phyloP scores from a whole-genome alignment of 2,113 vertebrate species.

The Meles meles region DNA sequence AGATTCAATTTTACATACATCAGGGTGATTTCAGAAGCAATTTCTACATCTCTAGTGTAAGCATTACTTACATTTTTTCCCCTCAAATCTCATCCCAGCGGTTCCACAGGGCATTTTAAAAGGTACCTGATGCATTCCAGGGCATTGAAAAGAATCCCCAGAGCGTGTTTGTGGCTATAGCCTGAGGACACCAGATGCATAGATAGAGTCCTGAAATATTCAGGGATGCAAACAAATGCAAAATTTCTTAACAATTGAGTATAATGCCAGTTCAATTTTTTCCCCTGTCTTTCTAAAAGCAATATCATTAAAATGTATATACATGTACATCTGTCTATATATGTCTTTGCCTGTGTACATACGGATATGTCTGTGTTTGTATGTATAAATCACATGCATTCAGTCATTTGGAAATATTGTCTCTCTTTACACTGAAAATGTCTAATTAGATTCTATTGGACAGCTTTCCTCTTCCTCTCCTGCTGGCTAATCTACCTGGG shows the following conservation, averaged over 20 bases:
- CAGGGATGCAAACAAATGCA: constrained; percentile 37
- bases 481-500: neutral
- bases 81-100: constrained; percentile 60
- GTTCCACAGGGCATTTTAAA: constrained; percentile 63
- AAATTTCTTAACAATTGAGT: constrained; percentile 30
- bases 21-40: constrained; percentile 80
- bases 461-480: neutral
- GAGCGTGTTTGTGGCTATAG: neutral
- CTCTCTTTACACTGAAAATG: neutral
- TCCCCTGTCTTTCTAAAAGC: neutral
- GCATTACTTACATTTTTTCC: constrained; percentile 57
- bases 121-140: constrained; percentile 45
- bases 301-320: constrained; percentile 28
- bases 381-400: neutral
- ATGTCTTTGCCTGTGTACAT: neutral
- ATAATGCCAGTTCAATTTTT: neutral
- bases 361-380: neutral
- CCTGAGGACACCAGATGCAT: neutral
- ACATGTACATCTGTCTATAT: neutral
- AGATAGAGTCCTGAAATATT: constrained; percentile 16
- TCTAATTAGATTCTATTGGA: neutral
- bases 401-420: neutral
- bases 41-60: constrained; percentile 76
- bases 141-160: constrained; percentile 49
- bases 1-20: constrained; percentile 79